Base-by-base conservation (phyloP, 2,888 invertebrate species). In the Lycocerus yunnanus region DNA sequence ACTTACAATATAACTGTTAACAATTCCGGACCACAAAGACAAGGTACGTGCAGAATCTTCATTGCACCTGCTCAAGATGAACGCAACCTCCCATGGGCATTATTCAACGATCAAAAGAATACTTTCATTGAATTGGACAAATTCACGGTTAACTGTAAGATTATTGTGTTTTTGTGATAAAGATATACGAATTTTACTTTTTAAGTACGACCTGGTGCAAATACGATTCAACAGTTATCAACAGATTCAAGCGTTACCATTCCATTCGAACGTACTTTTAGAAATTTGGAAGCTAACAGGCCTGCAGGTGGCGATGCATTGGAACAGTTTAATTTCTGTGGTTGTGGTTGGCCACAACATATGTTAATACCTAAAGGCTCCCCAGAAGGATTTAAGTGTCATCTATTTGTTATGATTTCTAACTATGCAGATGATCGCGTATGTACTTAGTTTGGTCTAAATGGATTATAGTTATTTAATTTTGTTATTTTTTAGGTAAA, bases 291-390 rank as follows among this genome's bases (percentile, higher is more conserved):
- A 79, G 81, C 84, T 1, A 89, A 93, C n/a, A n/a, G n/a, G 0
- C 93, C 93, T 0, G 86, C 88, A n/a, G 90, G 88, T 0, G 90
- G 90, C 59, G 86, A 88, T 2, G 87, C 90, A 0, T 79, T 88
- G 73, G 87, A 87, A 10, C 88, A 89, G 80, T 94, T 93, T 87
- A 93, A 93, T 87, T 94, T 94, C 90, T 96, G 96, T 87, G 95
- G 95, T 76, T 96, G 96, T 82, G 95, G 95, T 68, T 95, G 95
- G 95, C 95, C 95, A 0, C 92, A 94, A 75, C 95, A 95, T 86
- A 90, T 95, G 91, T 89, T 95, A 6, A 80, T 94, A 27, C 94
- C 95, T 0, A 93, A 91, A 86, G 95, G 95, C 4, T 92, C 86
- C 3, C 83, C 89, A 0, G 88, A 90, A 75, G 95, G 95, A 0